Conservation (phyloP, 2,797 vertebrate genomes). For the Botia kubotai region DNA sequence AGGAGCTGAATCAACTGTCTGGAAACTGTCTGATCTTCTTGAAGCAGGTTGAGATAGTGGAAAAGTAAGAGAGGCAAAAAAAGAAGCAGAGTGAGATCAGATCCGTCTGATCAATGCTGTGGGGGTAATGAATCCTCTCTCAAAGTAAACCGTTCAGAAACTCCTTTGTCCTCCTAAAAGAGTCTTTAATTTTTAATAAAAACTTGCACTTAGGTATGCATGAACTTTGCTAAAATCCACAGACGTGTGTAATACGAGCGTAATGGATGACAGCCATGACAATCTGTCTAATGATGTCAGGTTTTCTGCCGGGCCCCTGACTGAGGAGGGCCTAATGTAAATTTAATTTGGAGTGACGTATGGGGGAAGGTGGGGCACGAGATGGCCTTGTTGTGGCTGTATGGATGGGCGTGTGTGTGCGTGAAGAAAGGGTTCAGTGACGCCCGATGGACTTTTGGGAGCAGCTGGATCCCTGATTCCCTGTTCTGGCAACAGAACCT, state of each 20-base stretch:
- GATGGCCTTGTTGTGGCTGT: slow-evolving; percentile 81
- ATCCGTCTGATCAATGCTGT: slow-evolving; percentile 87
- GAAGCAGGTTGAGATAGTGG: too few relatives aligned
- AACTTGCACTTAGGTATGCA: slow-evolving; percentile 99
- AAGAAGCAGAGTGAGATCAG: slow-evolving; percentile 72
- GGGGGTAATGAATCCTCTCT: slow-evolving; percentile 94
- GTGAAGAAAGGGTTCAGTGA: slow-evolving; percentile 83
- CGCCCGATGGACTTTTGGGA: slow-evolving; percentile 73
- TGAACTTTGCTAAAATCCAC: slow-evolving; percentile 99
- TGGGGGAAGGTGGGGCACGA: slow-evolving; percentile 79
- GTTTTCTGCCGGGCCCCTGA: slow-evolving; percentile 87
- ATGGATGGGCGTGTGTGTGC: slow-evolving; percentile 53
- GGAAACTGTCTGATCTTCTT: slow-evolving; percentile 4
- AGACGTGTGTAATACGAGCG: slow-evolving; percentile 99
- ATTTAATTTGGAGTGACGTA: slow-evolving; percentile 99
- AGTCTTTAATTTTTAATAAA: slow-evolving; percentile 99
- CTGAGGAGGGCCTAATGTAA: slow-evolving; percentile 99
- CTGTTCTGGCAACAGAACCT: slow-evolving; percentile 88
- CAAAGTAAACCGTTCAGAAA: slow-evolving; percentile 99
- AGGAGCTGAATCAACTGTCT: not conserved
- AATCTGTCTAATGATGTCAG: slow-evolving; percentile 98
- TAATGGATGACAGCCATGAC: slow-evolving; percentile 99
- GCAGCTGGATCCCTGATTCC: slow-evolving; percentile 55
- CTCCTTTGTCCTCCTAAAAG: slow-evolving; percentile 99
- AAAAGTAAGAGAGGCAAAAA: too few relatives aligned